Base-by-base conservation (phyloP, 2,888 invertebrate genomes). In the Eulithis testata region DNA sequence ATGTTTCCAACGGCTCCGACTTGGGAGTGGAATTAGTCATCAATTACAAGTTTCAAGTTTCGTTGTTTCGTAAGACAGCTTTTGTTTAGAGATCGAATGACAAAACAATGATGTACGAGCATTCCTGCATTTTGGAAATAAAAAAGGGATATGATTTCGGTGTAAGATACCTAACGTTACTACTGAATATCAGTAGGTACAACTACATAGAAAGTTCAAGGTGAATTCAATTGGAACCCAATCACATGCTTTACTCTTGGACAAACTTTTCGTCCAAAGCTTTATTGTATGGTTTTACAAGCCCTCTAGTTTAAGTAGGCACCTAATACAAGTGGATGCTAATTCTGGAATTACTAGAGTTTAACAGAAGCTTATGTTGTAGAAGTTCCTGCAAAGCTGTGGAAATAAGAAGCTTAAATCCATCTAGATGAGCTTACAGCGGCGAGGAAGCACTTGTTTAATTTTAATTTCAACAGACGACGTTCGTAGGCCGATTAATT, bases 21-120 rank as follows among this genome's bases (percentile, higher is more conserved):
- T 51, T 36, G 43, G 56, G 67, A 68, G 64, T 68, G 65, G 70
- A 65, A 67, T 75, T 73, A 77, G 73, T 78, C 73, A 76, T 72
- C 68, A 76, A 72, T 75, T 70, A 71, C 65, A 65, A 73, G 70
- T 71, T 63, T 73, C 68, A 63, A 73, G 72, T 70, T 70, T 53
- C 63, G 55, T 63, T 60, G 64, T 67, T 73, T 61, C 65, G 68
- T 67, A 54, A 63, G 63, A 44, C 52, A 69, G 69, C 65, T 71
- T 75, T 76, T 70, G 56, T 57, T 60, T 27, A n/a, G 52, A 65
- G 53, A 65, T 60, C 55, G 50, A 56, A 60, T 60, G 56, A 56
- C 51, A 60, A 56, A 60, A 56, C 60, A 56, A 49, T 58, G 58
- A 63, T 53, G 36, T 45, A 63, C 49, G 63, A 58, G 27, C 27